A percentile compares a stretch with the other conserved stretches of the same genome.
phyloP scores from a whole-genome alignment of 2,797 vertebrate genomes.

The Gastrophryne carolinensis region DNA sequence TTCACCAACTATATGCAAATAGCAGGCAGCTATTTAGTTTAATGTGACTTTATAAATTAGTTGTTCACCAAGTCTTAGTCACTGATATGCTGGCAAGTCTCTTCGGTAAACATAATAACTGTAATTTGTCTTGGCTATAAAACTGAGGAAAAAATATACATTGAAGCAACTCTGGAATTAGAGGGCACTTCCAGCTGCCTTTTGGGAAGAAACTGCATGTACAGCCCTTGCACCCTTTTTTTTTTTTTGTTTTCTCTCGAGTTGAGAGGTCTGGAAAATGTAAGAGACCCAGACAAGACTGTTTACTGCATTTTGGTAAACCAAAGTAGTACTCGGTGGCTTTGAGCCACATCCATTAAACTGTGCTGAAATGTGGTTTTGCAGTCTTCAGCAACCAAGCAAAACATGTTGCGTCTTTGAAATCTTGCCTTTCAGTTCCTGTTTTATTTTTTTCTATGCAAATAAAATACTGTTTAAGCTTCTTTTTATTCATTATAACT shows the following conservation, averaged over 20 bases:
- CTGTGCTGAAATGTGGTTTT: slow-evolving; percentile 63
- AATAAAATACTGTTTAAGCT: too few species aligned
- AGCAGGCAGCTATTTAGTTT: slow-evolving; percentile 46
- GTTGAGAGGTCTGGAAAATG: slow-evolving; percentile 56
- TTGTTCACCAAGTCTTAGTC: slow-evolving; percentile 53
- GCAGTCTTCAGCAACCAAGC: slow-evolving; percentile 60
- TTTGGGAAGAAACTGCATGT: too few species aligned
- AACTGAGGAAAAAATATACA: slow-evolving; percentile 33
- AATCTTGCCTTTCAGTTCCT: slow-evolving; percentile 45
- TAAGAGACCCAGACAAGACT: slow-evolving; percentile 63
- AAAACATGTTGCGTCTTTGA: slow-evolving; percentile 50
- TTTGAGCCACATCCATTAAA: slow-evolving; percentile 60
- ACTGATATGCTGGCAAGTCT: slow-evolving; percentile 57
- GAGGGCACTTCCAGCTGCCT: not conserved
- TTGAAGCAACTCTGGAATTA: not conserved
- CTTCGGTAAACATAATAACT: slow-evolving; percentile 52
- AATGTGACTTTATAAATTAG: slow-evolving; percentile 51
- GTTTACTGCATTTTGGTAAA: slow-evolving; percentile 66
- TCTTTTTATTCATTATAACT: too few species aligned
- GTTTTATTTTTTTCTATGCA: not conserved
- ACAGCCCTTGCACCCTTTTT: not conserved
- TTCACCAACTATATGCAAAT: slow-evolving; percentile 38
- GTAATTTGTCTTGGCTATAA: slow-evolving; percentile 40
- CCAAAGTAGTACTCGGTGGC: slow-evolving; percentile 62
- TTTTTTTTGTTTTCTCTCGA: slow-evolving; percentile 22